Evolutionary conservation across 2,113 vertebrate species (phyloP), one percentile per base, ranked within the genome.

Genomic region (Cyphomyrus plagiostoma): DNA sequence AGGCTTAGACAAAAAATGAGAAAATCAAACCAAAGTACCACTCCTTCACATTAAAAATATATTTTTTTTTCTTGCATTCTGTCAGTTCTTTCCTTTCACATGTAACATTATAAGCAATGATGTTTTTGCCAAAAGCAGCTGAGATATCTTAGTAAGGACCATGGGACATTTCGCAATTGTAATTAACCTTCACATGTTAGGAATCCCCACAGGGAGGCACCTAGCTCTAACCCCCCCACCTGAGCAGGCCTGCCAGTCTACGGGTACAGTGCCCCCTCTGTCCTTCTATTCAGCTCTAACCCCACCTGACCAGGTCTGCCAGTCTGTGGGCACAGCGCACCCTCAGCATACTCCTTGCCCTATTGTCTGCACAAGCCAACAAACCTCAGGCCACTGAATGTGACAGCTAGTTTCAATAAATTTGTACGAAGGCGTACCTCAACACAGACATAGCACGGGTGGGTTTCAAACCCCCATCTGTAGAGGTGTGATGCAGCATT

Each of bases 51-150:
- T 50, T 10, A 45, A 45, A 45, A 45, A 45, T 5, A 45, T 5
- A 5, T 45, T 0, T 89, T 89, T 70, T 53, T 49, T 30, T 13
- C 49, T 49, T 13, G 19, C 49, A 39, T 42, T 48, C 88, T n/a
- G 46, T 15, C 70, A 82, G 17, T 8, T 13, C 70, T 19, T 26
- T n/a, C 30, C 11, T 70, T 82, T 82, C 50, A 26, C 70, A 11
- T 50, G 45, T 52, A 70, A 35, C 17, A 70, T 30, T 23, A 21
- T 21, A 26, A 48, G 39, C n/a, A 35, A 26, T 49, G 26, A 35
- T 30, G 26, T 50, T 88, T 89, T 49, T 85, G 46, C 83, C 83
- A 49, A 85, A 84, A 85, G 82, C 82, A 85, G 46, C 45, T 85
- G 42, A 85, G 83, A 85, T 48, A 74, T 30, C 11, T 62, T 62